These are phyloP conservation scores for Holacanthus passer DNA, from an alignment of 2,113 vertebrate genomes.

Conservation along the genomic window DNA sequence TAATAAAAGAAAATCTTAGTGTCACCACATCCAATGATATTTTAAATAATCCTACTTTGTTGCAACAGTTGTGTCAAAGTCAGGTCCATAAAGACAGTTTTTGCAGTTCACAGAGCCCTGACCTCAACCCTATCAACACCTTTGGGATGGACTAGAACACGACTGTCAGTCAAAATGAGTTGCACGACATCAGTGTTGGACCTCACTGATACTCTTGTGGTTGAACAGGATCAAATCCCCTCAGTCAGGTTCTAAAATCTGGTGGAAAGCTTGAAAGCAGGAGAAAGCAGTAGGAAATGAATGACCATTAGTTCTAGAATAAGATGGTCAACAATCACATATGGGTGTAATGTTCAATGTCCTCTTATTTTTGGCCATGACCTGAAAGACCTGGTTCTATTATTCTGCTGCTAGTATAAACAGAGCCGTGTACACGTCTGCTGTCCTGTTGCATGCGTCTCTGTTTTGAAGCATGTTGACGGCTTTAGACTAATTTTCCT, in stretches of 20 bases:
- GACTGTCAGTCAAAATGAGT: background rate
- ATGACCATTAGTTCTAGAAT: background rate
- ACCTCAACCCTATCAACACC: background rate
- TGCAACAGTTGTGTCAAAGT: background rate
- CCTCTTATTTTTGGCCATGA: background rate
- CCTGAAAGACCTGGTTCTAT: background rate
- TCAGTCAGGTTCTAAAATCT: background rate
- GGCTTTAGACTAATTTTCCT: background rate
- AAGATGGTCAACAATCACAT: background rate
- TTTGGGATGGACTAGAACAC: background rate
- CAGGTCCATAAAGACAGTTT: background rate
- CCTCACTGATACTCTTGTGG: background rate
- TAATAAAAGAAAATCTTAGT: background rate
- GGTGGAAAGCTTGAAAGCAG: background rate
- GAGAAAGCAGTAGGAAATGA: background rate
- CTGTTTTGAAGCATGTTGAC: background rate
- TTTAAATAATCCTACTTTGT: background rate
- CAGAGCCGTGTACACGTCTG: background rate
- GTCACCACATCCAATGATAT: background rate
- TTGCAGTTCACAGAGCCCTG: background rate
- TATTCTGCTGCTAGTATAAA: background rate
- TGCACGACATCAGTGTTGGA: background rate
- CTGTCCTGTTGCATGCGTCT: too few relatives aligned
- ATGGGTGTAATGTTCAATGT: background rate
- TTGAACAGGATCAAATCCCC: background rate